phyloP scores from a whole-genome alignment of 2,797 vertebrate genomes.

The Kryptolebias ocellatus region DNA sequence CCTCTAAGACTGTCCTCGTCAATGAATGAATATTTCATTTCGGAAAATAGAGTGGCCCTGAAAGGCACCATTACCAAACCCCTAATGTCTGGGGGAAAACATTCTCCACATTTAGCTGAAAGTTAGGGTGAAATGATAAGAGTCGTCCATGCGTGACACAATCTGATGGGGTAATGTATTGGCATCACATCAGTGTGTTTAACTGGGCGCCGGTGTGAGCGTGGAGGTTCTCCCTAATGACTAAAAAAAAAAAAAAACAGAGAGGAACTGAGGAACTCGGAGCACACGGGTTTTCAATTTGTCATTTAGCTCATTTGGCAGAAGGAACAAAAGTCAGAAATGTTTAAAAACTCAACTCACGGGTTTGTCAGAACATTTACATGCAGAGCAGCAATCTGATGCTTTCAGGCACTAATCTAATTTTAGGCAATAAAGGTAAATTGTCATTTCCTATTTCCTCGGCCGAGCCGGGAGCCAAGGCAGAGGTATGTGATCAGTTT shows the following conservation, averaged over 20 bases:
- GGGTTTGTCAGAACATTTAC: constrained; percentile 22
- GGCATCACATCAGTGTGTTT: constrained; percentile 72
- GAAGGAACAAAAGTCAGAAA: constrained; percentile 49
- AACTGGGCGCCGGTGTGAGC: constrained; percentile 32
- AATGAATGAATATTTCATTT: constrained; percentile 83
- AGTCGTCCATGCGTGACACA: constrained; percentile 70
- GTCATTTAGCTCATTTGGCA: constrained; percentile 45
- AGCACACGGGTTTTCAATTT: constrained; percentile 54
- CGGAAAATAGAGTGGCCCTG: constrained; percentile 78
- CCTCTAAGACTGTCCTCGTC: constrained; percentile 74
- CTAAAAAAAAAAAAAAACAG: constrained; percentile 37
- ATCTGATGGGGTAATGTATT: constrained; percentile 76
- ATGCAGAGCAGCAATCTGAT: constrained; percentile 12
- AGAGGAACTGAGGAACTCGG: constrained; percentile 37
- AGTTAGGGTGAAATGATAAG: constrained; percentile 74
- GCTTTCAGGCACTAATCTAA: constrained; percentile 33
- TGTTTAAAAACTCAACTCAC: constrained; percentile 36
- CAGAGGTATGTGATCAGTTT: constrained; percentile 14
- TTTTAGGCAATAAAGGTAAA: constrained; percentile 20
- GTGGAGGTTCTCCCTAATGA: constrained; percentile 45
- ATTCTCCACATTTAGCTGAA: constrained; percentile 72
- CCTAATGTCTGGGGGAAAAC: constrained; percentile 70
- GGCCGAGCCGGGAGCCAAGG: constrained; percentile 2
- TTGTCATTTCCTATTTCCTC: constrained; percentile 20
- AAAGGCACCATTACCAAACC: constrained; percentile 78